A percentile compares a stretch with the other conserved stretches of the same genome.
Evolutionary conservation across 2,797 vertebrate genomes (phyloP).

Genomic region (Morus bassanus): DNA sequence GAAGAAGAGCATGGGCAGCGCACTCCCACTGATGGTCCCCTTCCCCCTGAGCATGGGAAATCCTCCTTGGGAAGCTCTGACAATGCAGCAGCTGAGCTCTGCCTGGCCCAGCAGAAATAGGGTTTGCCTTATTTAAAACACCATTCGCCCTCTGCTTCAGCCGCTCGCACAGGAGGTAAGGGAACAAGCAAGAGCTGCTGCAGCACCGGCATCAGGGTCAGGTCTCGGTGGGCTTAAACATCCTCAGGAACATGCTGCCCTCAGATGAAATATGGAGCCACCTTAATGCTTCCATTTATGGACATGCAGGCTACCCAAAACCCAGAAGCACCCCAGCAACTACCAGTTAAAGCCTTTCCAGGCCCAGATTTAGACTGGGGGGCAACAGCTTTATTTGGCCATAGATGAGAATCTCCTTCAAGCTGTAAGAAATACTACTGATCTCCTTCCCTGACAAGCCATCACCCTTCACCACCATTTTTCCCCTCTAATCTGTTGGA

Average conservation of each 20-base stretch:
- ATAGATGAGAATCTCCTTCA: background rate
- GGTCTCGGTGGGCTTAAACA: background rate
- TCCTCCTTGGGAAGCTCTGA: background rate
- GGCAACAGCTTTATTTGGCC: background rate
- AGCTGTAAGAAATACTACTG: background rate
- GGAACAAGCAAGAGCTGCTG: background rate
- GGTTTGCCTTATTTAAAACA: background rate
- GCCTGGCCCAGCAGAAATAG: background rate
- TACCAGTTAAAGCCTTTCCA: background rate
- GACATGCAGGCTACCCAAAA: background rate
- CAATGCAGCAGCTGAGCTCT: background rate
- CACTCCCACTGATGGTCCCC: background rate
- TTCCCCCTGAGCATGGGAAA: background rate
- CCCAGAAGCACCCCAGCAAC: background rate
- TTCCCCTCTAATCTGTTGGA: background rate
- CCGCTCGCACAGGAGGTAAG: background rate
- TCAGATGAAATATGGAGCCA: background rate
- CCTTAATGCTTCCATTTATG: background rate
- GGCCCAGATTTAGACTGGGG: background rate
- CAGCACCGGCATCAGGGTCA: background rate
- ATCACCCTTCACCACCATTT: background rate
- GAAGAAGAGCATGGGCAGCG: background rate
- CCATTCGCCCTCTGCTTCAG: accelerated
- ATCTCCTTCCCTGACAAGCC: background rate
- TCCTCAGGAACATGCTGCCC: background rate